Evolutionary conservation across 2,888 invertebrate species (phyloP).

Genomic region (Parnassius smintheus): DNA sequence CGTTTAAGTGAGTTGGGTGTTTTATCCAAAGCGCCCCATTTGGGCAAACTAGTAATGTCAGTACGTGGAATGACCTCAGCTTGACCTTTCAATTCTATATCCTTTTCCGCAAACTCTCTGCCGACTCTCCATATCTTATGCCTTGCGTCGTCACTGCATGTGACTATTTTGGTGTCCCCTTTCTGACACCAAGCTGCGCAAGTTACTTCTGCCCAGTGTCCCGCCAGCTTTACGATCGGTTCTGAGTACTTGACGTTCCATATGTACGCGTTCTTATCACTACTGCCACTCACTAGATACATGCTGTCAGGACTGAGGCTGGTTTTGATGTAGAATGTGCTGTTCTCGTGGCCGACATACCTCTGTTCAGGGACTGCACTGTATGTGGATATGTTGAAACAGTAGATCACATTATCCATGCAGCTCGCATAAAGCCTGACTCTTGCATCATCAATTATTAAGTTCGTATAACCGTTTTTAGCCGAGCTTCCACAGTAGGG

Average conservation of each 20-base stretch:
- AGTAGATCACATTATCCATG: constrained; percentile 92
- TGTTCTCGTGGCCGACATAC: constrained; percentile 88
- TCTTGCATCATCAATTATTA: constrained; percentile 86
- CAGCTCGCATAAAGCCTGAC: constrained; percentile 91
- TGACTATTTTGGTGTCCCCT: constrained; percentile 84
- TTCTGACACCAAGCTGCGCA: constrained; percentile 89
- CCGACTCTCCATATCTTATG: constrained; percentile 89
- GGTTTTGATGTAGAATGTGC: constrained; percentile 92
- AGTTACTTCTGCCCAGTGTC: constrained; percentile 93
- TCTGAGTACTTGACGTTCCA: constrained; percentile 86
- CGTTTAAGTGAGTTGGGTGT: constrained; percentile 78
- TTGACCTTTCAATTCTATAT: constrained; percentile 60
- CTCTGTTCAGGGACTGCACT: constrained; percentile 83
- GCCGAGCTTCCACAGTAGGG: constrained; percentile 87
- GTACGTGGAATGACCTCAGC: constrained; percentile 42
- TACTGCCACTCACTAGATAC: constrained; percentile 94
- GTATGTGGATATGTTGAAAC: constrained; percentile 89
- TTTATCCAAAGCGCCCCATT: constrained; percentile 58
- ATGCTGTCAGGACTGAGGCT: constrained; percentile 89
- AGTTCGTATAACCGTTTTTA: constrained; percentile 87
- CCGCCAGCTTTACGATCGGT: constrained; percentile 86
- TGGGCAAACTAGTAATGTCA: constrained; percentile 45
- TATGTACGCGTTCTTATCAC: constrained; percentile 91
- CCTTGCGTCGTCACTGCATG: constrained; percentile 91
- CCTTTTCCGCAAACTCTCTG: constrained; percentile 60